Conservation (phyloP, 2,888 invertebrate species). For the Clusia tigrina region DNA sequence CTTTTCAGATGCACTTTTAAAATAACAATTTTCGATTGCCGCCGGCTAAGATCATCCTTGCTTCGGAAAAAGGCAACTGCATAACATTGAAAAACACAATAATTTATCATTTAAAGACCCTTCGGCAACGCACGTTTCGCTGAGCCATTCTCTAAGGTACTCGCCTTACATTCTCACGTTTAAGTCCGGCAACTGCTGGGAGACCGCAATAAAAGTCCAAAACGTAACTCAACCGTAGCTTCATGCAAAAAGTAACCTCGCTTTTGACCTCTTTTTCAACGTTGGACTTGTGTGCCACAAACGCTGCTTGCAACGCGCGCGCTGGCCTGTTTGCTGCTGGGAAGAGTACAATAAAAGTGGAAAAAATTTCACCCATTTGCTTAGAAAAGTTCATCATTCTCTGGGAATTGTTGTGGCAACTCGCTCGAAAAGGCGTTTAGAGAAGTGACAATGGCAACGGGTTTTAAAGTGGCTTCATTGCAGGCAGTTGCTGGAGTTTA, state of each 20-base stretch:
- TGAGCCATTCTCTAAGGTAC: neutral
- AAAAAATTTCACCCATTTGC: neutral
- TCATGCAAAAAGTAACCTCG: conserved; percentile 8
- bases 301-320: neutral
- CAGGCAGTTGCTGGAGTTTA: no score
- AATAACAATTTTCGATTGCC: neutral
- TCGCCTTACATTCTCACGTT: conserved; percentile 2
- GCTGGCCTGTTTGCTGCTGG: neutral
- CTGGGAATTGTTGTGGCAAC: neutral
- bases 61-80: neutral
- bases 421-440: neutral
- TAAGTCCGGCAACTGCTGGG: neutral
- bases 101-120: conserved; percentile 32
- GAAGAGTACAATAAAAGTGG: neutral
- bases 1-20: no score
- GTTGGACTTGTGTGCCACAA: neutral
- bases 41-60: neutral
- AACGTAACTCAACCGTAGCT: conserved; percentile 13
- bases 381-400: neutral
- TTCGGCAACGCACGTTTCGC: conserved; percentile 48
- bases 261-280: conserved; percentile 21
- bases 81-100: neutral
- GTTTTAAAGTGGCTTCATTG: neutral
- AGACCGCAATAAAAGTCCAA: neutral
- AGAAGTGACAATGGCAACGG: neutral